Percentiles rank a stretch among this genome's conserved stretches.
These are phyloP conservation scores for Corbicula japonica DNA, from an alignment of 2,888 invertebrate genomes.

Conservation along the genomic window DNA sequence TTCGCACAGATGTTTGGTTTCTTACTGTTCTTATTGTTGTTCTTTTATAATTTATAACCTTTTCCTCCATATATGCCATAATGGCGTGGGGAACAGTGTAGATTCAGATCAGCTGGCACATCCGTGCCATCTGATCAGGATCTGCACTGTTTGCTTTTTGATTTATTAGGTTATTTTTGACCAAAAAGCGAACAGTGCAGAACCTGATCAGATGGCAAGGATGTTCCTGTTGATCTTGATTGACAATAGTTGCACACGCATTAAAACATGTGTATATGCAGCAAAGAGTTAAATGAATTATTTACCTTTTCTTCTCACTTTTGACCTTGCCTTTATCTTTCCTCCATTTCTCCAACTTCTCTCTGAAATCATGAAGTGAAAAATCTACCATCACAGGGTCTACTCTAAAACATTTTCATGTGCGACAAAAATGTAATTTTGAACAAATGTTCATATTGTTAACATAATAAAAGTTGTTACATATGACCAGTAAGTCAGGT, in stretches of 20 bases:
- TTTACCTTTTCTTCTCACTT: constrained; percentile 53
- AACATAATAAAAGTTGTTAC: not conserved
- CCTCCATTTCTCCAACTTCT: constrained; percentile 46
- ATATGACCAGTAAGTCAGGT: not conserved
- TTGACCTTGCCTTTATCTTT: constrained; percentile 34
- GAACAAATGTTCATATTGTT: not conserved
- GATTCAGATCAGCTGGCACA: too few relatives aligned
- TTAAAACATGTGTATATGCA: not conserved
- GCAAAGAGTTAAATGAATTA: not conserved
- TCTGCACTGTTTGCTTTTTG: too few relatives aligned
- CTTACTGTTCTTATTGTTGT: too few relatives aligned
- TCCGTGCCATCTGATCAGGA: too few relatives aligned
- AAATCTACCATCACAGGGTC: not conserved
- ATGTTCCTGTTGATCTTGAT: not conserved
- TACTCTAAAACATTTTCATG: not conserved
- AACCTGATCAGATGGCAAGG: not conserved
- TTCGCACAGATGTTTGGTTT: too few relatives aligned
- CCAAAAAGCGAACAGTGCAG: not conserved
- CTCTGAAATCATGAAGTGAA: constrained; percentile 21
- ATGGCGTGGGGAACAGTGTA: too few relatives aligned
- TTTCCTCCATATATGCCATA: too few relatives aligned
- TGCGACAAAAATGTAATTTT: not conserved
- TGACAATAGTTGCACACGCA: not conserved
- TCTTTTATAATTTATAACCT: too few relatives aligned
- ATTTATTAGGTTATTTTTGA: too few relatives aligned